Evolutionary conservation across 2,888 invertebrate species (phyloP), one percentile per base, ranked within the genome.

Genomic region (Oscheius sp.): DNA sequence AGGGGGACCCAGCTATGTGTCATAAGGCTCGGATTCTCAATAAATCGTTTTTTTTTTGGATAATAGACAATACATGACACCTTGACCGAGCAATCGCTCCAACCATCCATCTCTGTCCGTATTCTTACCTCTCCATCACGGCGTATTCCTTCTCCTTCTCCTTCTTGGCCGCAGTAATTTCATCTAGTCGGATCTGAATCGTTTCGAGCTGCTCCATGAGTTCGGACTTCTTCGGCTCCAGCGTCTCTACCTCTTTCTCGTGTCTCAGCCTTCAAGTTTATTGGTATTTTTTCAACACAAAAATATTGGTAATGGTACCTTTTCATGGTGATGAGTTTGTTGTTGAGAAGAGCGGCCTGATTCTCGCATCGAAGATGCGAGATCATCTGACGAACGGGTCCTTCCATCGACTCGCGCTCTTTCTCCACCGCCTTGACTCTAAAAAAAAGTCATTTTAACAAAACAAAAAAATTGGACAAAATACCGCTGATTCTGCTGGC

Each of bases 351-450:
- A 1, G 92, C 92, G 1, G 93, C 91, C 2, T 92, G 92, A 89
- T 99, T 99, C 89, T 96, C 94, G 32, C 93, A 89, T 80, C 93
- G 93, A 84, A 98, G 91, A 93, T 7, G 95, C 93, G 89, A 89
- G 2, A 91, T 58, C 7, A 84, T 90, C 74, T 90, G 90, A 75
- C 90, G 89, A 77, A 90, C 90, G 0, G 90, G 89, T 7, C 88
- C 90, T 74, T 90, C 90, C 70, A 91, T 77, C n/a, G 89, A 89
- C 73, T 90, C 88, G 82, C 90, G 90, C 75, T 91, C 91, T 70
- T 90, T 90, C 78, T 90, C 90, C 3, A 90, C 90, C 42, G 94
- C 90, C 85, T 94, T 94, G 4, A 96, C 80, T 32, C 68, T 82
- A 66, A 37, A 74, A 37, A 74, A 21, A 21, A 21, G 21, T 21